Percentiles rank a stretch among this genome's conserved stretches.
Conservation (phyloP, 1,140 invertebrate species). For the Macrotrachela quadricornifera region DNA sequence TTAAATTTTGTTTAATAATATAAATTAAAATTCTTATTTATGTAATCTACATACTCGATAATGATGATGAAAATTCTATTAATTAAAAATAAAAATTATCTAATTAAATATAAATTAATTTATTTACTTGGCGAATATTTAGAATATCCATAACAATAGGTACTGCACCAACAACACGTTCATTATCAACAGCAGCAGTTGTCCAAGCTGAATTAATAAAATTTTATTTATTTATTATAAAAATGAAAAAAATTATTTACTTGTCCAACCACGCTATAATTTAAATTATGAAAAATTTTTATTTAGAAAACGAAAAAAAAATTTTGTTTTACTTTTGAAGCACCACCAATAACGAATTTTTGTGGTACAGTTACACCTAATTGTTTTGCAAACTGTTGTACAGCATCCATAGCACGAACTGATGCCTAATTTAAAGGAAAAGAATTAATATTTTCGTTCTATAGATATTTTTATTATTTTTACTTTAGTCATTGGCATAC, state of each 20-base stretch:
- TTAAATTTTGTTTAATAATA: not conserved
- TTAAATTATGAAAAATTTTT: not conserved
- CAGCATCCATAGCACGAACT: not conserved
- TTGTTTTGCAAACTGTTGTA: not conserved
- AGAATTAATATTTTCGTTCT: not conserved
- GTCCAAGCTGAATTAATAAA: not conserved
- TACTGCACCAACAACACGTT: constrained; percentile 2
- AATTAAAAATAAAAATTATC: no score
- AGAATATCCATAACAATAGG: constrained; percentile 6
- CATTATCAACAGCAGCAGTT: constrained; percentile 7
- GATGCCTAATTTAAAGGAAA: not conserved
- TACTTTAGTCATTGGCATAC: constrained; percentile 22
- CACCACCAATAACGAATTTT: constrained; percentile 6
- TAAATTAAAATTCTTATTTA: not conserved
- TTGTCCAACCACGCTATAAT: constrained; percentile 4
- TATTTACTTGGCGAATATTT: not conserved
- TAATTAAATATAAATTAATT: no score
- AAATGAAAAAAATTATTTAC: no score
- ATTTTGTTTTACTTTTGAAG: not conserved
- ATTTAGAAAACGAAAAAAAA: not conserved
- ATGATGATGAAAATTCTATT: constrained; percentile 21
- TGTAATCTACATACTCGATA: constrained; percentile 9
- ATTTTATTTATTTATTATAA: no score
- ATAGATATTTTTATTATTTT: constrained; percentile 11
- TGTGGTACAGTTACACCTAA: not conserved